Base-by-base conservation (phyloP, 1,140 invertebrate genomes). In the Caerostris extrusa region DNA sequence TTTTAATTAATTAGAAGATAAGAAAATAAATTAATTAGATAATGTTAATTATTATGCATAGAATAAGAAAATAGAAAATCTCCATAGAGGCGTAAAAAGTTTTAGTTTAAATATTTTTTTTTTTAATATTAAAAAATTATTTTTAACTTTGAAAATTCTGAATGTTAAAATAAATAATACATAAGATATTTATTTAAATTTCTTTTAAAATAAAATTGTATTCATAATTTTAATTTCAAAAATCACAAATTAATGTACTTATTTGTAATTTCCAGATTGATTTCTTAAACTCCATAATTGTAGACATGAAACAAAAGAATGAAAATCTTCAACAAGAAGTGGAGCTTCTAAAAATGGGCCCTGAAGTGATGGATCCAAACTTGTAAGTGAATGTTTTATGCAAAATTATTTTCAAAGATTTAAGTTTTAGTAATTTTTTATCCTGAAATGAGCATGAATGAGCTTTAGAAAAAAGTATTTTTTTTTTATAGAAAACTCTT, bases 271-370 rank as follows among this genome's bases (percentile, higher is more conserved):
- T 85, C 0, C 98, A 99, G 96, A 97, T 99, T 56, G 97, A 98
- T 94, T 99, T 99, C 96, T 96, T 99, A 6, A 99, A 99, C 96
- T 98, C 98, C 8, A 98, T 99, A 92, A 99, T 99, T 95, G 98
- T 98, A 2, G 98, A 99, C 95, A 98, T 99, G 97, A 98, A 99
- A 95, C 97, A 97, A 90, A 99, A 99, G 96, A 98, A 98, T 95
- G 98, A 98, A 95, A 97, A 98, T 95, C 96, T 99, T 0, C 97
- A 97, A 95, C 97, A 97, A 57, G 97, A 98, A 95, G 97, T 99
- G 55, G 97, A 98, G 95, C 97, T 98, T 12, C 96, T 99, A 5
- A 93, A 94, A 85, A 92, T 87, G 69, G 81, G 50, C n/a, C 19
- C 67, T 50, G 91, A 91, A 56, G 88, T 81, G 3, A 81, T 61